Base-by-base conservation (phyloP, 2,888 invertebrate species). In the Abscondita cerata region DNA sequence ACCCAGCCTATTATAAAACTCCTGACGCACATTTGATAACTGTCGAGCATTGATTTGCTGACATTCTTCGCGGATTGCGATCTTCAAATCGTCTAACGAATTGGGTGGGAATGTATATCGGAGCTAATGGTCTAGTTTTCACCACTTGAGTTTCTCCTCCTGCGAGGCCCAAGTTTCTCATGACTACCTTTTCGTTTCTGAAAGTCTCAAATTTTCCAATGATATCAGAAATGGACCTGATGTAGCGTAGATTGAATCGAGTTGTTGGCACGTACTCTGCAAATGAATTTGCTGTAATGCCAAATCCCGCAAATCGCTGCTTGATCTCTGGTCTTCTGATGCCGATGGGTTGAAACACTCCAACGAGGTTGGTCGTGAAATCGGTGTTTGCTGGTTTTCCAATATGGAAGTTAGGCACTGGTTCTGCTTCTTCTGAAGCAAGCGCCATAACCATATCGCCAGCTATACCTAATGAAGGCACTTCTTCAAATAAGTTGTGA, bases 361-460 rank as follows among this genome's bases (percentile, higher is more conserved):
- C 72, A 5, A 68, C 59, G 8, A 75, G 44, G 51, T 70, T 70
- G 8, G 36, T 33, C 13, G 73, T 72, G 4, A 67, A 48, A 9
- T 16, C 41, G 1, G 70, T 51, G 11, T 54, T 13, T 20, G 52
- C 44, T 52, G 75, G 75, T 19, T 51, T 69, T 34, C 54, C 68
- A 1, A 75, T 56, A 6, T 55, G 53, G 59, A 77, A 74, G 68
- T 76, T 73, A 46, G 73, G 73, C 15, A 47, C 44, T 34, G 74
- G 75, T 63, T 76, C 73, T 0, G 47, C 52, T 2, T 59, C 71
- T 16, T 44, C 19, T 31, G 67, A 47, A 13, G 76, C 72, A 11
- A 74, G 58, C 15, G 75, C 75, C 75, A 76, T 76, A 1, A 73
- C 66, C 69, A 76, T 70, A 52, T 76, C 76, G 56, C 73, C 74